Evolutionary conservation across 1,140 invertebrate genomes (phyloP).

Genomic region (Eufriesea mexicana): DNA sequence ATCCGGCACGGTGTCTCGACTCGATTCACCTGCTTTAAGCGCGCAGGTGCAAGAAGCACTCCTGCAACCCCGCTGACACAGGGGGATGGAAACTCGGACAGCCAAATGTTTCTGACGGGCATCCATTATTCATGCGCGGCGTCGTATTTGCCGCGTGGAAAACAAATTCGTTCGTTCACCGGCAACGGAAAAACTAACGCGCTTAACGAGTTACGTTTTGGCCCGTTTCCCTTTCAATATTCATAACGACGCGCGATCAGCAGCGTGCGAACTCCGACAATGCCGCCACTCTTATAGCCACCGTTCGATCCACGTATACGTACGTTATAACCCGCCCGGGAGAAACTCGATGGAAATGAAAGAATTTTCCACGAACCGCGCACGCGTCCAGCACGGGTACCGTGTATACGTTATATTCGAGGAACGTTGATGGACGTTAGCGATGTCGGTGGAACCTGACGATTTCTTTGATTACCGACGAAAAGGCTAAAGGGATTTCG

Average conservation of each 20-base stretch:
- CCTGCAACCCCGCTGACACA: not conserved
- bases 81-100: constrained; percentile 37
- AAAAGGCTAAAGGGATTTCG: not conserved
- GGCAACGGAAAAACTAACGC: constrained; percentile 42
- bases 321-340: not conserved
- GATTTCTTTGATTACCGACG: not conserved
- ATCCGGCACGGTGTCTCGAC: not conserved
- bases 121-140: constrained; percentile 66
- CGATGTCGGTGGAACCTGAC: not conserved
- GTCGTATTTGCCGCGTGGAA: constrained; percentile 39
- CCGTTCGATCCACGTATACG: not conserved
- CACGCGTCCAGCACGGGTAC: not conserved
- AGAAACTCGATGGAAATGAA: not conserved
- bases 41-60: constrained; percentile 30
- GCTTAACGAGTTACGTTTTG: constrained; percentile 57
- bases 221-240: constrained; percentile 56
- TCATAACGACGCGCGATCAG: constrained; percentile 46
- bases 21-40: constrained; percentile 36
- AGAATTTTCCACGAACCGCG: not conserved
- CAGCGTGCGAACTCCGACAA: not conserved
- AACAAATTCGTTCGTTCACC: constrained; percentile 63
- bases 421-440: not conserved
- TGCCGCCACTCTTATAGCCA: no score
- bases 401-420: no score
- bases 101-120: constrained; percentile 53